Conservation (phyloP, 2,888 invertebrate species). For the Meta bourneti region DNA sequence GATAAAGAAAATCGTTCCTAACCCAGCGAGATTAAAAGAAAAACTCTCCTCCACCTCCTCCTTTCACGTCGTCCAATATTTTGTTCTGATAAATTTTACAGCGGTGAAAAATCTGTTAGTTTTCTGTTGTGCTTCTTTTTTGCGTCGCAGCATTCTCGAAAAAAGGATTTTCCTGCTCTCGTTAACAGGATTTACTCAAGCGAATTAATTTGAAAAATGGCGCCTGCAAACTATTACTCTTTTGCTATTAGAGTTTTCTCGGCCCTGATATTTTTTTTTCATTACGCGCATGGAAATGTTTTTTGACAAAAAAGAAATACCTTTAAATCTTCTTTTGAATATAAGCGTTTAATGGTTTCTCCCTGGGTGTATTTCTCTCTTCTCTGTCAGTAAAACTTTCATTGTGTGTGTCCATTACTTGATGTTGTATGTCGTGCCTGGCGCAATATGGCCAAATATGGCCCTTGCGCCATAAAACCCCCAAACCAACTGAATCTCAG, state of each 20-base stretch:
- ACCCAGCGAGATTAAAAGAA: not conserved
- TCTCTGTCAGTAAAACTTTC: too few species aligned
- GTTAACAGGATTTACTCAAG: slow-evolving; percentile 22
- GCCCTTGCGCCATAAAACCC: too few species aligned
- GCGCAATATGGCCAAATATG: too few species aligned
- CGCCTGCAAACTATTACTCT: not conserved
- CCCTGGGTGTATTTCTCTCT: too few species aligned
- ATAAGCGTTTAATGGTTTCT: not conserved
- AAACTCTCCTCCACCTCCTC: not conserved
- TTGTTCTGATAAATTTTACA: not conserved
- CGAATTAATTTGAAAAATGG: slow-evolving; percentile 23
- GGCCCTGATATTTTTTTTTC: not conserved
- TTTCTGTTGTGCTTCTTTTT: not conserved
- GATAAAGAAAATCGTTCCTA: not conserved
- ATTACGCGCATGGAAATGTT: not conserved
- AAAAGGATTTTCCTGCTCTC: not conserved
- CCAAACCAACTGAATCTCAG: too few species aligned
- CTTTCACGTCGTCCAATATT: not conserved
- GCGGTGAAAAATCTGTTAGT: not conserved
- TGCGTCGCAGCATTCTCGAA: not conserved
- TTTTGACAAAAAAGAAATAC: not conserved
- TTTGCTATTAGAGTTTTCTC: not conserved
- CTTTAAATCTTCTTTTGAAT: not conserved
- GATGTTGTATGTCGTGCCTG: too few species aligned
- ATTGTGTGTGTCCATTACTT: too few species aligned